Percentiles rank a stretch among this genome's conserved stretches.
phyloP scores from a whole-genome alignment of 2,113 vertebrate species.

The Spea multiplicata region DNA sequence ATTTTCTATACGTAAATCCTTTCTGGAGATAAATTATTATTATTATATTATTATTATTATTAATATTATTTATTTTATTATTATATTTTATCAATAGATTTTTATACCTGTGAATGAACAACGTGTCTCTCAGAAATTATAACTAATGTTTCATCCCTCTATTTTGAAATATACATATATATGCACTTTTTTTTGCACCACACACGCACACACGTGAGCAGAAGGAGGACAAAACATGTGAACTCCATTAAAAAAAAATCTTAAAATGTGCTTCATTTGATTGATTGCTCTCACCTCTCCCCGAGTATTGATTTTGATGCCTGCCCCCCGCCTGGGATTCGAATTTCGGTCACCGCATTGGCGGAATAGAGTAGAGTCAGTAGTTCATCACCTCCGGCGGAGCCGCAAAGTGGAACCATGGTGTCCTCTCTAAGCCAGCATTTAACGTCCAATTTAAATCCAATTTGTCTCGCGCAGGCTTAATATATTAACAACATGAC shows the following conservation, averaged over 20 bases:
- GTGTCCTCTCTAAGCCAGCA: constrained; percentile 28
- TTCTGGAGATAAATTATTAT: no score
- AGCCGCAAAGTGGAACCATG: constrained; percentile 42
- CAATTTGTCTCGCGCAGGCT: constrained; percentile 40
- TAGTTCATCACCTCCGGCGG: constrained; percentile 23
- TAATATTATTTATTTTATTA: no score
- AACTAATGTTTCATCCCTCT: no score
- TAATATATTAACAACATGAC: constrained; percentile 41
- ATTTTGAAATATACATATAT: not conserved
- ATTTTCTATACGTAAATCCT: no score
- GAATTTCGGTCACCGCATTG: constrained; percentile 36
- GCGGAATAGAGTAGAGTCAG: constrained; percentile 24
- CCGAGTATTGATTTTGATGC: constrained; percentile 24
- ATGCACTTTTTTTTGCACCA: not conserved
- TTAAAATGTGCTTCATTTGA: not conserved
- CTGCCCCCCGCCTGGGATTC: constrained; percentile 4
- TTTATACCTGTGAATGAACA: no score
- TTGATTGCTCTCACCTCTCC: constrained; percentile 13
- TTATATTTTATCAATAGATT: no score
- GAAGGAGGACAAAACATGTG: not conserved
- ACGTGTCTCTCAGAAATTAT: no score
- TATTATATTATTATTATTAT: no score
- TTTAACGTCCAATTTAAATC: constrained; percentile 38
- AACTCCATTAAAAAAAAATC: not conserved
- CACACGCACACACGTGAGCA: not conserved